phyloP scores from a whole-genome alignment of 1,140 invertebrate genomes.

The Diorhabda elongata region DNA sequence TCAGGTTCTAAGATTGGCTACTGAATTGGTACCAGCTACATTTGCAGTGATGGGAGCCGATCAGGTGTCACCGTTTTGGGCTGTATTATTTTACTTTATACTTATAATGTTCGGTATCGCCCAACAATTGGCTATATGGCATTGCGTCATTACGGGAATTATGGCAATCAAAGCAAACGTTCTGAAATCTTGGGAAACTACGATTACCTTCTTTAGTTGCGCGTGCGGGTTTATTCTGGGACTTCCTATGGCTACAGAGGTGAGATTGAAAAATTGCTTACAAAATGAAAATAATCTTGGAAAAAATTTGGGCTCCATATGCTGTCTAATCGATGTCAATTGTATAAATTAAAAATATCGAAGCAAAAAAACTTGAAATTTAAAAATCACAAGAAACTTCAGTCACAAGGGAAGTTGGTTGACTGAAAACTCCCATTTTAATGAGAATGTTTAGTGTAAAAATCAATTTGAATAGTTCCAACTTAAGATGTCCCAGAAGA shows the following conservation, averaged over 20 bases:
- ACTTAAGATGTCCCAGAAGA: no score
- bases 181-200: slow-evolving; percentile 74
- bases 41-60: slow-evolving; percentile 66
- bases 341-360: no score
- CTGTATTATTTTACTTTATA: slow-evolving; percentile 79
- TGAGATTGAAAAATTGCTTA: slow-evolving; percentile 47
- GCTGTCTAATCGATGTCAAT: no score
- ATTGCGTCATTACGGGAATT: slow-evolving; percentile 76
- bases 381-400: no score
- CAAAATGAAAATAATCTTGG: no score
- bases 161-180: slow-evolving; percentile 70
- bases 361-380: no score
- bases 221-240: slow-evolving; percentile 79
- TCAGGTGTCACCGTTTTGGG: slow-evolving; percentile 78
- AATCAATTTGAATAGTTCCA: no score
- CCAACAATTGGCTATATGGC: slow-evolving; percentile 65
- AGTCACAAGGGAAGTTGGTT: no score
- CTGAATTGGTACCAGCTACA: slow-evolving; percentile 80
- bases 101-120: slow-evolving; percentile 82
- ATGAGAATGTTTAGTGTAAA: no score
- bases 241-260: slow-evolving; percentile 83
- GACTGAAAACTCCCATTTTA: no score
- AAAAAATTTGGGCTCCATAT: no score
- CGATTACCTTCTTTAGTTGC: slow-evolving; percentile 82
- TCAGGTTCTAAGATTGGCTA: slow-evolving; percentile 72